Base-by-base conservation (phyloP, 2,797 vertebrate species). In the Schizopygopsis pylzovi region DNA sequence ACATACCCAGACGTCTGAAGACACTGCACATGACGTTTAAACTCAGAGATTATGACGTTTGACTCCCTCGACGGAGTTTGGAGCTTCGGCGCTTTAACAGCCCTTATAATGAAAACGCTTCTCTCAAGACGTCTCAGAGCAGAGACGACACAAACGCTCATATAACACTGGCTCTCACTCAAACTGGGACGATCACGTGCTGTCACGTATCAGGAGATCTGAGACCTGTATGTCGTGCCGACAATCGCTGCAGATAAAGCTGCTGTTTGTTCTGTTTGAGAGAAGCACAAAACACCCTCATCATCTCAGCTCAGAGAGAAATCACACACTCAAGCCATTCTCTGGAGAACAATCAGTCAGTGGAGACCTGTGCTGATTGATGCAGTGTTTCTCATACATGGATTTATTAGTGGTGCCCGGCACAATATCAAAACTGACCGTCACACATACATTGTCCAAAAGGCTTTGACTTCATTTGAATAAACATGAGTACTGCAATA, bases 201-300 rank as follows among this genome's bases (percentile, higher is more conserved):
- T 0, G 75, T 56, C 12, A 0, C 5, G 10, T 18, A 25, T 61
- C 56, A 28, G 6, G 13, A 18, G 39, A 79, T 79, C 54, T 43
- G 77, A 75, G 43, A 28, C 73, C 59, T 22, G 1, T 39, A 52
- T 52, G 73, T 67, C 82, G 22, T 41, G 72, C 16, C 22, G 11
- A 67, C 59, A 43, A 43, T 68, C 73, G 11, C 47, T 22, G 12
- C 22, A 77, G 56, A 83, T 52, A 18, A 83, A 76, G 22, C 1
- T 0, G 20, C 61, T 12, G 37, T 56, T 76, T 54, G 73, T 76
- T 76, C 41, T 75, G 72, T 76, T 37, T 52, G 9, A 76, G 37
- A 6, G 47, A 28, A 7, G 25, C 72, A 54, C 61, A 22, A 54
- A 52, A 52, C 65, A 52, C 79, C 79, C 79, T 81, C 45, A 70